Base-by-base conservation (phyloP, 2,888 invertebrate genomes). In the Stenodera caucasica region DNA sequence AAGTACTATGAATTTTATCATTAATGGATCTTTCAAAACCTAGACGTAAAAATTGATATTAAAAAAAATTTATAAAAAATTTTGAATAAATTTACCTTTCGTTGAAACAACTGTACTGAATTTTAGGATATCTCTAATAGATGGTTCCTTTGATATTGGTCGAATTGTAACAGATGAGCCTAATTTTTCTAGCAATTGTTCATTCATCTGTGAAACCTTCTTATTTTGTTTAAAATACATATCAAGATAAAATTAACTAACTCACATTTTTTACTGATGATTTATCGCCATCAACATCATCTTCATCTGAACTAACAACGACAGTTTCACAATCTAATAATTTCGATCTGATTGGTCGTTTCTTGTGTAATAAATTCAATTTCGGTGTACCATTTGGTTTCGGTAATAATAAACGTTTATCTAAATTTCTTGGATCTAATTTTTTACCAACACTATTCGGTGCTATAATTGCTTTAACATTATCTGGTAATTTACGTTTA, bases 221-320 rank as follows among this genome's bases (percentile, higher is more conserved):
- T 15, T 14, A 30, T 53, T 32, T 11, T 50, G 23, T 29, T 37
- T 11, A 57, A 18, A 49, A 35, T n/a, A 29, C 26, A 3, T 9
- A 30, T 6, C 30, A 8, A 23, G 5, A 23, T n/a, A 21, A 21
- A 21, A 21, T 51, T 4, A 15, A 26, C 14, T 37, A 45, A 51
- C 67, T 67, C 68, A 74, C 73, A 64, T 71, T 58, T 67, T 69
- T 70, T 6, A 59, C 54, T 18, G 70, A 66, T 30, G 62, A 67
- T 35, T 68, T 66, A 55, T 64, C 26, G 33, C 67, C 68, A 11
- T 74, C 74, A 15, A 74, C 74, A 8, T 77, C 88, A 67, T 89
- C 89, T 67, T 90, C 90, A 72, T 90, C 90, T 54, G 89, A 89
- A 74, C 89, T 90, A 53, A 90, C 81, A 71, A 90, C 87, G 8